phyloP scores from a whole-genome alignment of 2,888 invertebrate species.

The Phlogophora meticulosa region DNA sequence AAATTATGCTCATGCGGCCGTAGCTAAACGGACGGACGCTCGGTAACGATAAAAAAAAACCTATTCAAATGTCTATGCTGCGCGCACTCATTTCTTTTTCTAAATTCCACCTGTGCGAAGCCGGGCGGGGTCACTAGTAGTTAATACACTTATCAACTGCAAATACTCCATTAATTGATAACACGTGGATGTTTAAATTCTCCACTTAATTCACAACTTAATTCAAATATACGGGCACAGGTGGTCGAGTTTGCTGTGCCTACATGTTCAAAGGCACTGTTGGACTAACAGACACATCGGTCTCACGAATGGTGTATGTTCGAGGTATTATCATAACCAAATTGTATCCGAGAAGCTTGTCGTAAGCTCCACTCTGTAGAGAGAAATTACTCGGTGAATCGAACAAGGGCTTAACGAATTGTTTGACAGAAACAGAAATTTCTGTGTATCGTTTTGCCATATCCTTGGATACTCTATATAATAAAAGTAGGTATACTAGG shows the following conservation, averaged over 20 bases:
- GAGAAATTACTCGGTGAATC: slow-evolving; percentile 9
- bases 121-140: no score
- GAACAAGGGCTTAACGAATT: neutral
- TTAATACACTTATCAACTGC: slow-evolving; percentile 20
- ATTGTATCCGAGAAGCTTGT: slow-evolving; percentile 32
- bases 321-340: slow-evolving; percentile 52
- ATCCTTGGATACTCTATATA: no score
- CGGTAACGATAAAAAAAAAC: no score
- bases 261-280: slow-evolving; percentile 43
- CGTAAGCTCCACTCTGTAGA: slow-evolving; percentile 7
- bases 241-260: slow-evolving; percentile 15
- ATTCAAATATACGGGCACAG: slow-evolving; percentile 50
- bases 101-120: no score
- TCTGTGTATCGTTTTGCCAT: no score
- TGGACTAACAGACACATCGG: slow-evolving; percentile 10
- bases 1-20: no score
- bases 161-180: slow-evolving; percentile 26
- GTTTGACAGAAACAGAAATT: neutral
- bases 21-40: no score
- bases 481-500: no score
- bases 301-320: slow-evolving; percentile 29
- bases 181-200: slow-evolving; percentile 32
- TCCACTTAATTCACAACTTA: slow-evolving; percentile 28
- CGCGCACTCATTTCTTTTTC: no score
- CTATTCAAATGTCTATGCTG: no score